These are phyloP conservation scores for Gymnocephalus cernua DNA, from an alignment of 2,113 vertebrate genomes.

Conservation along the genomic window DNA sequence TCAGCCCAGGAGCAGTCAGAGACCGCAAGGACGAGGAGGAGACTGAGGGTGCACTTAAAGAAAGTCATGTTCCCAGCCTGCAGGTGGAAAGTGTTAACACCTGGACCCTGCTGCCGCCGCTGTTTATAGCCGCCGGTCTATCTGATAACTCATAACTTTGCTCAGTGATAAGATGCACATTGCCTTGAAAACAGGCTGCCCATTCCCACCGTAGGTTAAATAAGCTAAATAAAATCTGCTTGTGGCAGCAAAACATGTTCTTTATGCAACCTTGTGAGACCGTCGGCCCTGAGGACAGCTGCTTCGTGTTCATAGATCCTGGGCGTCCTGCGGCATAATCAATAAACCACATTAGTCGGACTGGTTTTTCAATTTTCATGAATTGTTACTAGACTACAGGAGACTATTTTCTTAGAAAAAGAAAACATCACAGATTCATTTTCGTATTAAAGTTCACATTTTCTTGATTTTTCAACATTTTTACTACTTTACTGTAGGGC, in stretches of 20 bases:
- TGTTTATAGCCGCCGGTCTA: slow-evolving; percentile 25
- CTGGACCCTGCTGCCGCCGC: background rate
- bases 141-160: background rate
- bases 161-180: slow-evolving; percentile 34
- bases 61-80: slow-evolving; percentile 55
- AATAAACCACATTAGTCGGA: background rate
- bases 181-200: slow-evolving; percentile 56
- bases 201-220: slow-evolving; percentile 52
- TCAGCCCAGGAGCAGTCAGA: slow-evolving; percentile 57
- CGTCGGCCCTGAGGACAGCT: slow-evolving; percentile 17
- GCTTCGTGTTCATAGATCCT: background rate
- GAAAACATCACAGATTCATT: background rate
- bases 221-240: background rate
- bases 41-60: slow-evolving; percentile 18
- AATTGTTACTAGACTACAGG: background rate
- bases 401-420: background rate
- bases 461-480: background rate
- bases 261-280: background rate
- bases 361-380: background rate
- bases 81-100: slow-evolving; percentile 6
- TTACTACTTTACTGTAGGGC: background rate
- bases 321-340: background rate
- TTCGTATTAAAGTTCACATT: background rate
- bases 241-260: background rate
- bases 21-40: slow-evolving; percentile 55